A percentile compares a stretch with the other conserved stretches of the same genome.
Evolutionary conservation across 2,888 invertebrate species (phyloP).

Genomic region (Thera obeliscata): DNA sequence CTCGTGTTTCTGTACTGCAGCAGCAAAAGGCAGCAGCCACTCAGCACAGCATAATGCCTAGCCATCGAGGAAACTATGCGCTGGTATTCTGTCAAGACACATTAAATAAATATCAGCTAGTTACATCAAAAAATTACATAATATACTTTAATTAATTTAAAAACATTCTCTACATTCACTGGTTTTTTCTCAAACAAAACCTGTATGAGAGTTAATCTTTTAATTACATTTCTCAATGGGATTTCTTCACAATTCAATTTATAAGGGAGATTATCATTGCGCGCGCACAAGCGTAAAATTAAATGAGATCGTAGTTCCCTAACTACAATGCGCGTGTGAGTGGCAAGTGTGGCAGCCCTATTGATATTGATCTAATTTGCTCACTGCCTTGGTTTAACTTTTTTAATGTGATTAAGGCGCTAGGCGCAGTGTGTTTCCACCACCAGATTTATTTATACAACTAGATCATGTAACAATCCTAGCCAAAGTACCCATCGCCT

Average conservation of each 20-base stretch:
- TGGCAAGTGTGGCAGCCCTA: constrained; percentile 51
- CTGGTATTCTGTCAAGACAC: too few relatives aligned
- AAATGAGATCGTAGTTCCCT: constrained; percentile 69
- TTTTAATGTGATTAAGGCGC: background rate
- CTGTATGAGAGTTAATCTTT: constrained; percentile 42
- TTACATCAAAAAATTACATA: too few relatives aligned
- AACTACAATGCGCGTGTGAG: constrained; percentile 54
- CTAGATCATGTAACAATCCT: too few relatives aligned
- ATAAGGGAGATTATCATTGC: constrained; percentile 58
- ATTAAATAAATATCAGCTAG: too few relatives aligned
- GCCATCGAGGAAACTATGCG: too few relatives aligned
- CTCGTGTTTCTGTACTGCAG: too few relatives aligned
- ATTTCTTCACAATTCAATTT: constrained; percentile 63
- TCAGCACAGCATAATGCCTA: too few relatives aligned
- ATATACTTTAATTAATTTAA: background rate
- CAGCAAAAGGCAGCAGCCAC: too few relatives aligned
- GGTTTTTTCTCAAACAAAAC: constrained; percentile 20
- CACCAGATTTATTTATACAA: too few relatives aligned
- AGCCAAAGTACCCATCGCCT: too few relatives aligned
- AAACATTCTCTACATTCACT: background rate
- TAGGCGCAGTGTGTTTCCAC: too few relatives aligned
- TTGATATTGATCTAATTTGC: constrained; percentile 27
- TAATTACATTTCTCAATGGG: constrained; percentile 52
- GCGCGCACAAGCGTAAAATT: constrained; percentile 80
- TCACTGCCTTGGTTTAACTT: constrained; percentile 24